phyloP scores from a whole-genome alignment of 2,797 vertebrate species.

The Catostomus latipinnis region DNA sequence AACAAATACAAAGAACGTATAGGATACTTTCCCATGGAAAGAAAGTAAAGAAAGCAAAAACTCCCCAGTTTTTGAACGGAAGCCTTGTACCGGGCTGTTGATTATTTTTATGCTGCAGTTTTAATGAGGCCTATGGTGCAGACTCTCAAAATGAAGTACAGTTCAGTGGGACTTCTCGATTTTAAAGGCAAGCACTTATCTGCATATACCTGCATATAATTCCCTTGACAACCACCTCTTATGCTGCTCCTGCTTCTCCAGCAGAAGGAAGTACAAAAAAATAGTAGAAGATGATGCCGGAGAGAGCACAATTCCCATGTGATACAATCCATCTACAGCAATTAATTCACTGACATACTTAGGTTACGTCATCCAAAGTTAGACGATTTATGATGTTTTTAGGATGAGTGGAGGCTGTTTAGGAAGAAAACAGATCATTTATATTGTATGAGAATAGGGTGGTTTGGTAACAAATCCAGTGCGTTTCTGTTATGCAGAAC shows the following conservation, averaged over 20 bases:
- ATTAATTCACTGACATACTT: constrained; percentile 40
- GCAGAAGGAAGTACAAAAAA: constrained; percentile 8
- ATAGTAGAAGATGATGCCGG: constrained; percentile 47
- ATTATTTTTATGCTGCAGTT: constrained; percentile 65
- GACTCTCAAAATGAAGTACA: constrained; percentile 59
- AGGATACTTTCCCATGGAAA: constrained; percentile 57
- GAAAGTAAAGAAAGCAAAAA: constrained; percentile 41
- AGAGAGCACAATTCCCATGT: constrained; percentile 27
- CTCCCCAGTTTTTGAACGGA: constrained; percentile 31
- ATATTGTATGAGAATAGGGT: neutral
- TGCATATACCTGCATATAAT: constrained; percentile 61
- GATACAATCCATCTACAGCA: constrained; percentile 37
- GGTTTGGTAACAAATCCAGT: neutral
- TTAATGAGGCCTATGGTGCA: constrained; percentile 75
- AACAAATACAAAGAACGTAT: too few species aligned
- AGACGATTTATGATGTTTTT: constrained; percentile 23
- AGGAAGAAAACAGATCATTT: neutral
- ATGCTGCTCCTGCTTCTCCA: constrained; percentile 56
- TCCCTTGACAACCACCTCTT: constrained; percentile 67
- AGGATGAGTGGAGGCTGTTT: neutral
- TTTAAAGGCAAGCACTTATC: constrained; percentile 67
- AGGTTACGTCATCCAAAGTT: constrained; percentile 10
- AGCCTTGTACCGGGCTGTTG: constrained; percentile 52
- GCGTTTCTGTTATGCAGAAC: neutral
- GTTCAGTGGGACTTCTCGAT: constrained; percentile 48